A percentile compares a stretch with the other conserved stretches of the same genome.
Evolutionary conservation across 2,888 invertebrate species (phyloP).

Genomic region (Patella ulyssiponensis): DNA sequence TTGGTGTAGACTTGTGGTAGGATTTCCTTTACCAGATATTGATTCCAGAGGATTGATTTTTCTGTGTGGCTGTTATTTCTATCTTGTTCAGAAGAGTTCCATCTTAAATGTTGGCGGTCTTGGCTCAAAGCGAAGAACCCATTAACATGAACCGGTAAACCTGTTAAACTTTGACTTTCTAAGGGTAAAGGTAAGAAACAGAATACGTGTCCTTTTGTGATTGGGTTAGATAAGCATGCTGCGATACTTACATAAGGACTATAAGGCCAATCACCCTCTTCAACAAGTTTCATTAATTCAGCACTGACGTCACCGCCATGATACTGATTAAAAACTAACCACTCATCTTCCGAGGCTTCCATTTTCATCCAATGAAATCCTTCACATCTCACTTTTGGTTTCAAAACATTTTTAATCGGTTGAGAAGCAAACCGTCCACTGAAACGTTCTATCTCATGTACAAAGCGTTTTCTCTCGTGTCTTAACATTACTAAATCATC

Average conservation of each 20-base stretch:
- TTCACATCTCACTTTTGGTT: conserved; percentile 2
- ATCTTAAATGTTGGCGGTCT: conserved; percentile 65
- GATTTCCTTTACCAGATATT: conserved; percentile 55
- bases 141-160: conserved; percentile 67
- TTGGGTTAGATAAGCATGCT: conserved; percentile 36
- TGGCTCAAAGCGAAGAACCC: conserved; percentile 66
- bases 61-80: conserved; percentile 42
- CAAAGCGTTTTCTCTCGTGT: conserved; percentile 14
- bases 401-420: conserved; percentile 12
- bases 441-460: conserved; percentile 9
- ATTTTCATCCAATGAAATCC: background rate
- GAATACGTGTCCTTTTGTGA: conserved; percentile 58
- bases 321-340: conserved; percentile 46
- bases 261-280: conserved; percentile 39
- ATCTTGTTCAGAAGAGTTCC: conserved; percentile 55
- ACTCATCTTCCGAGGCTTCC: conserved; percentile 15
- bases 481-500: background rate
- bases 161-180: conserved; percentile 56
- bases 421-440: conserved; percentile 17
- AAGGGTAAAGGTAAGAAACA: conserved; percentile 68
- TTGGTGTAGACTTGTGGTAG: conserved; percentile 52
- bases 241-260: conserved; percentile 57
- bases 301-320: conserved; percentile 42
- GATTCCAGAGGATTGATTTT: conserved; percentile 62
- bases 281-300: conserved; percentile 28